Percentiles rank a stretch among this genome's conserved stretches.
phyloP scores from a whole-genome alignment of 2,888 invertebrate species.

The Neoscelio sp. region DNA sequence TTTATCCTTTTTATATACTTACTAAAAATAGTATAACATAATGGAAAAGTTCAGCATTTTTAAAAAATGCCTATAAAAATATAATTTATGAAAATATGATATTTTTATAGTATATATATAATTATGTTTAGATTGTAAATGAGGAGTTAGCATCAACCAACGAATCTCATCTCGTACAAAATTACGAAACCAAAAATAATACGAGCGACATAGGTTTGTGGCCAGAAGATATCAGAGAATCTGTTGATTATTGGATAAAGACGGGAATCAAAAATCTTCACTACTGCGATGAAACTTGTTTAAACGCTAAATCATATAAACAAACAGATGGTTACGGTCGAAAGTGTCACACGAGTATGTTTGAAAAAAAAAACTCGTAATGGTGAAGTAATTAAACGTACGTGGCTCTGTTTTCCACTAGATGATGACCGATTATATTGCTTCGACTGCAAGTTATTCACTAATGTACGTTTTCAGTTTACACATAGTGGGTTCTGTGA shows the following conservation, averaged over 20 bases:
- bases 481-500: constrained; percentile 26
- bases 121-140: too few relatives aligned
- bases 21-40: too few relatives aligned
- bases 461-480: constrained; percentile 4
- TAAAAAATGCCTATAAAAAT: too few relatives aligned
- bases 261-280: background rate
- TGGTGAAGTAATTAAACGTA: constrained; percentile 6
- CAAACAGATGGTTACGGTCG: constrained; percentile 11
- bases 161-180: too few relatives aligned
- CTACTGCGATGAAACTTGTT: background rate
- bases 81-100: too few relatives aligned
- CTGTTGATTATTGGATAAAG: background rate
- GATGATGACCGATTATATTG: constrained; percentile 8
- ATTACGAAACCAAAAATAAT: too few relatives aligned
- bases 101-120: too few relatives aligned
- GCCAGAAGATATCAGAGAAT: constrained; percentile 3
- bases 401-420: constrained; percentile 26
- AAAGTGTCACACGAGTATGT: constrained; percentile 19
- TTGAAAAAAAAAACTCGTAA: constrained; percentile 11
- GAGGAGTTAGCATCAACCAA: too few relatives aligned
- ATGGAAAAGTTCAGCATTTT: too few relatives aligned
- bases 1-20: too few relatives aligned
- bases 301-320: constrained; percentile 7
- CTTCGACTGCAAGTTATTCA: constrained; percentile 20
- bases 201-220: constrained; percentile 4